Conservation (phyloP, 2,797 vertebrate species). For the Nannoperca obscura region DNA sequence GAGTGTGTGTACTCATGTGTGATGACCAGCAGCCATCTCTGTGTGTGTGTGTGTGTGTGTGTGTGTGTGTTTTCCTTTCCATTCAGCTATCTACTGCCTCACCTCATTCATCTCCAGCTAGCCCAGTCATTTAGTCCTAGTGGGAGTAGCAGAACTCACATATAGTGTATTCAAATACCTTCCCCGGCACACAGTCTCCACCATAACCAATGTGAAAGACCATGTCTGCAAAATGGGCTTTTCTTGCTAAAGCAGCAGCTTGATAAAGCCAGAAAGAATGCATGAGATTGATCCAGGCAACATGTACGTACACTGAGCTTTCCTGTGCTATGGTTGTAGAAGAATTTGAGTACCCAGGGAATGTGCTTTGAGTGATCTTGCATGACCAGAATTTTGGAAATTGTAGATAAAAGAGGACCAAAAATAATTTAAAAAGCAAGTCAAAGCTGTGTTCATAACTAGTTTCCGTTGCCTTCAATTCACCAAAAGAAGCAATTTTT, state of each 20-base stretch:
- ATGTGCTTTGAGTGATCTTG: not conserved
- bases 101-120: conserved; percentile 60
- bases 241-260: conserved; percentile 2
- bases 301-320: not conserved
- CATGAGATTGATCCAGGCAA: conserved; percentile 1
- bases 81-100: conserved; percentile 49
- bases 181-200: conserved; percentile 22
- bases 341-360: not conserved
- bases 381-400: conserved; percentile 1
- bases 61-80: conserved; percentile 31
- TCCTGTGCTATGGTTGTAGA: too few species aligned
- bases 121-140: conserved; percentile 43
- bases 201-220: conserved; percentile 35
- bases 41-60: conserved; percentile 9
- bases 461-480: not conserved
- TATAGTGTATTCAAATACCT: conserved; percentile 40
- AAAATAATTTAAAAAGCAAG: not conserved
- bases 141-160: conserved; percentile 35
- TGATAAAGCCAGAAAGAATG: not conserved
- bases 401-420: too few species aligned
- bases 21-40: conserved; percentile 40
- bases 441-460: too few species aligned
- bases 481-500: not conserved
- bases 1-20: conserved; percentile 47
- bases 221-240: conserved; percentile 36